Evolutionary conservation across 2,797 vertebrate species (phyloP), one percentile per base, ranked within the genome.

Genomic region (Trachurus trachurus): DNA sequence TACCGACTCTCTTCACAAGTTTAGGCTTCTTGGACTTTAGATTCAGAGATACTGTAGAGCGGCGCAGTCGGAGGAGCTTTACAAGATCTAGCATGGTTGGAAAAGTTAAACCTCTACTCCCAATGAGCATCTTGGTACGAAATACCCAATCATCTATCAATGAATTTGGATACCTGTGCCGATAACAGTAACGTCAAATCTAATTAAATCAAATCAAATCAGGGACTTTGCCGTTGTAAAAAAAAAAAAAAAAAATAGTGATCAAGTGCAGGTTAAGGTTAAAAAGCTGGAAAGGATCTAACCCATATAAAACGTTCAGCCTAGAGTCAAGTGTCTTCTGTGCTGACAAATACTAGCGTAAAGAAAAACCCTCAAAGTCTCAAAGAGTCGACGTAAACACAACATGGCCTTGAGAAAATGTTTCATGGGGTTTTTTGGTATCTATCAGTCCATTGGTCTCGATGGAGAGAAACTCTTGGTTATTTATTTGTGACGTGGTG

Each of bases 401-500:
- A 7, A 58, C 26, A 19, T 47, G 11, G 7, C 34, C 11, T n/a
- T 52, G 9, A 44, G 19, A 42, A 44, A 50, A 71, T 42, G 45
- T 17, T 17, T 7, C 15, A 16, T 0, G n/a, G 22, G n/a, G 22
- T 39, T 39, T 60, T 42, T 21, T 49, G 11, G 19, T 13, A n/a
- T 57, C 31, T 29, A 8, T 50, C 17, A 29, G 5, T 49, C 11
- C 10, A 22, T 16, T 42, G 45, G 12, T 64, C 21, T 29, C 6
- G 5, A 4, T 9, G 26, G 16, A 49, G 26, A 39, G 49, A 53
- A 11, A 13, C 1, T 44, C 73, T 57, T 2, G 15, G 26, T 19
- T 42, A 34, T 53, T 76, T 29, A 59, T 58, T 47, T 34, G 64
- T 64, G 58, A 76, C 29, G 10, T 26, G 26, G 26, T 26, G 50